Base-by-base conservation (phyloP, 1,140 invertebrate species). In the Carposina sasakii region DNA sequence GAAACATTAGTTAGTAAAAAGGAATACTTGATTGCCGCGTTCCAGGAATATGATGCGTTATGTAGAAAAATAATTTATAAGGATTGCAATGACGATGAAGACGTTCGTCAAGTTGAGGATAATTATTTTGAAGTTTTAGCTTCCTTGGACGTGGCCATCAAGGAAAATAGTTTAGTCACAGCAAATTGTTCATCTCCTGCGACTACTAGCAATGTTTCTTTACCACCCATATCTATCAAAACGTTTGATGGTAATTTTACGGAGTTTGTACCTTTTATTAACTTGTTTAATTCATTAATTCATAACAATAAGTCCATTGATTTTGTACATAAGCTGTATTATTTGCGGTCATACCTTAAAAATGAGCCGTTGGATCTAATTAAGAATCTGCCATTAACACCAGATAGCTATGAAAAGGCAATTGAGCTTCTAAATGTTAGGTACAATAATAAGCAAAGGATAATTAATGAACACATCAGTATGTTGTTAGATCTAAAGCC, bases 311-410 rank as follows among this genome's bases (percentile, higher is more conserved):
- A 8, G 10, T 31, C 26, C 13, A 23, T 33, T n/a, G 28, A 45
- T 9, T 31, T 21, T 2, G 19, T 45, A 12, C 42, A 45, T 13
- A 45, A 45, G n/a, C 19, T 45, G 13, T 24, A 45, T 22, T 45
- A 45, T 17, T 22, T 45, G 42, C 13, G 42, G 9, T 21, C 28
- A 13, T 45, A 31, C 19, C 8, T 44, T 3, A 5, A 8, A 24
- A 22, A 21, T 12, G 30, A 45, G 22, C 26, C 42, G 1, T 33
- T 31, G 5, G 30, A 45, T 20, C 13, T 45, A 31, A 33, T 45
- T 10, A 33, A 45, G n/a, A 45, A 45, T 13, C 19, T 45, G 12
- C 42, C 42, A 30, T n/a, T 45, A 13, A 12, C 15, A 6, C 2
- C 3, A n/a, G 20, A 13, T 17, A 45, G 42, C 16, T 45, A 45